Percentiles rank a stretch among this genome's conserved stretches.
phyloP scores from a whole-genome alignment of 2,797 vertebrate species.

The Peromyscus eremicus region DNA sequence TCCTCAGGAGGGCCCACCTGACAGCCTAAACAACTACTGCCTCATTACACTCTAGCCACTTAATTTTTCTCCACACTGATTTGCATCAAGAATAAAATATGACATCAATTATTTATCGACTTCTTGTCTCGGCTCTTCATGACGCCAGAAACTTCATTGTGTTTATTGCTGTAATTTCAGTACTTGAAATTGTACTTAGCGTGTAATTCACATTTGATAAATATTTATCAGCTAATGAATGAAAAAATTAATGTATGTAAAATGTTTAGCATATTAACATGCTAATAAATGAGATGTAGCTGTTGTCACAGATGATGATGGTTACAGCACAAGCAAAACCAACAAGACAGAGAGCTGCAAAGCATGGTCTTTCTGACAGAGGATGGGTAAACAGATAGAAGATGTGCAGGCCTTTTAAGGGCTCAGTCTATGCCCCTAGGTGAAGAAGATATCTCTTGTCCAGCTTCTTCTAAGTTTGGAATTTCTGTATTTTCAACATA shows the following conservation, averaged over 20 bases:
- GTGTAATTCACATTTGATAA: constrained; percentile 3
- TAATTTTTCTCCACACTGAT: not conserved
- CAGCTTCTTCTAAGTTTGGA: not conserved
- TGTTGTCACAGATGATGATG: not conserved
- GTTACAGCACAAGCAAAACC: not conserved
- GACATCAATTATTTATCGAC: not conserved
- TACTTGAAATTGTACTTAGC: not conserved
- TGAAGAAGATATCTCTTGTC: not conserved
- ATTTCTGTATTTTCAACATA: not conserved
- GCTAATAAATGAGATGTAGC: not conserved
- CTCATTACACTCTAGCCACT: not conserved
- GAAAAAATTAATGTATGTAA: constrained; percentile 41
- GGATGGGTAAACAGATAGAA: not conserved
- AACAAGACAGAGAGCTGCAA: not conserved
- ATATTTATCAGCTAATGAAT: constrained; percentile 47
- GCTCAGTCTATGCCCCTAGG: too few relatives aligned
- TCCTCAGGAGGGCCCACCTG: not conserved
- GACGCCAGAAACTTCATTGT: constrained; percentile 11
- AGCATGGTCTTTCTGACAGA: not conserved
- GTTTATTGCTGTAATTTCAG: not conserved
- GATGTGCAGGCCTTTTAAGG: accelerated
- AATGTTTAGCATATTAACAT: not conserved
- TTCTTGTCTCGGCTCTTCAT: not conserved
- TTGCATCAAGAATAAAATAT: constrained; percentile 21
- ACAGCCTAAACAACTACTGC: not conserved